These are phyloP conservation scores for Palaemon carinicauda DNA, from an alignment of 1,140 invertebrate species.

Conservation along the genomic window DNA sequence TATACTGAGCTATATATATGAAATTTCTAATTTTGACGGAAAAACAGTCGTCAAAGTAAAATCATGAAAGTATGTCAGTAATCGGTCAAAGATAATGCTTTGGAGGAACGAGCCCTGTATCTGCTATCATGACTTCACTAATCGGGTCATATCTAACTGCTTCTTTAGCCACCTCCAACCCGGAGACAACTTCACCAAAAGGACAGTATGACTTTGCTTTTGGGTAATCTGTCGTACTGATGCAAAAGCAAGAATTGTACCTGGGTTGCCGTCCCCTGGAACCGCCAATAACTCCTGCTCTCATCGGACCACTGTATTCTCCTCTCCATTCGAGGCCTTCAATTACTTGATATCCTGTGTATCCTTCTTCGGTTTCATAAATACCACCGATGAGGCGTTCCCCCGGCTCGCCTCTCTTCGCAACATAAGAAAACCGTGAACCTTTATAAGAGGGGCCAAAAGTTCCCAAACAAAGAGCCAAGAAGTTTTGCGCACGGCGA, in stretches of 20 bases:
- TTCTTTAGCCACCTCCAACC: background rate
- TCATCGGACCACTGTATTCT: conserved; percentile 7
- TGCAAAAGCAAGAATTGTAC: conserved; percentile 7
- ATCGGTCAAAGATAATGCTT: too few relatives aligned
- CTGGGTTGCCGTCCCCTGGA: background rate
- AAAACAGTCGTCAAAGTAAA: too few relatives aligned
- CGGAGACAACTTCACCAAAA: conserved; percentile 10
- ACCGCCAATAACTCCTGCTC: background rate
- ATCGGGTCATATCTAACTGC: background rate
- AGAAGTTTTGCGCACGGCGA: conserved; percentile 22
- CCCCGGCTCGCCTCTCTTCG: background rate
- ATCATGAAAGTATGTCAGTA: too few relatives aligned
- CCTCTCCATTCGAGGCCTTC: conserved; percentile 28
- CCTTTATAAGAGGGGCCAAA: conserved; percentile 21
- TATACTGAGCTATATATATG: too few relatives aligned
- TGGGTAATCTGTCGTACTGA: conserved; percentile 9
- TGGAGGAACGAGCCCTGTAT: background rate
- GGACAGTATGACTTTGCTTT: background rate
- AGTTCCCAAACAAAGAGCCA: conserved; percentile 26
- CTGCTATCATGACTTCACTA: background rate
- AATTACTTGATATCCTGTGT: background rate
- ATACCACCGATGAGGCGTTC: background rate
- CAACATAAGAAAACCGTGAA: background rate
- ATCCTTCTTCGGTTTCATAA: background rate
- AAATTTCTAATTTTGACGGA: too few relatives aligned